A percentile compares a stretch with the other conserved stretches of the same genome.
Evolutionary conservation across 2,797 vertebrate species (phyloP).

Genomic region (Myiothlypis chrysogaster): DNA sequence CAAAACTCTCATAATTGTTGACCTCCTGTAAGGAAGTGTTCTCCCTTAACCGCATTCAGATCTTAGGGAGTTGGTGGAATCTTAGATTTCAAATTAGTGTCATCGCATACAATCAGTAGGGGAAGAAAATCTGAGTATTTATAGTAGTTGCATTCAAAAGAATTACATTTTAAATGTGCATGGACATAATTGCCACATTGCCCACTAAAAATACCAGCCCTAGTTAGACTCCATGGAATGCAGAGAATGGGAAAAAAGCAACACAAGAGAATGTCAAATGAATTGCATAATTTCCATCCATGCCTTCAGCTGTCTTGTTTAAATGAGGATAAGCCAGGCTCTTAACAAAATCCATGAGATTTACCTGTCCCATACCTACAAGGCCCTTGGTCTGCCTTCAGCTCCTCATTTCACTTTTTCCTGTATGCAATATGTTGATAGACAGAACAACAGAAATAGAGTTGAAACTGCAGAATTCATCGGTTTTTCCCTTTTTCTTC

Average conservation of each 20-base stretch:
- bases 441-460: background rate
- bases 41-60: background rate
- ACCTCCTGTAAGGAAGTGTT: background rate
- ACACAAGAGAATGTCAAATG: background rate
- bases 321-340: background rate
- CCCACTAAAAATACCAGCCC: background rate
- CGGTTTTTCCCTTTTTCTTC: background rate
- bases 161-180: background rate
- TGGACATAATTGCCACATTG: background rate
- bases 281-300: background rate
- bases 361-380: background rate
- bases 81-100: background rate
- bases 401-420: background rate
- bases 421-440: background rate
- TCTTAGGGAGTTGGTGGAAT: background rate
- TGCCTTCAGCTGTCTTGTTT: background rate
- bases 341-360: background rate
- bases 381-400: background rate
- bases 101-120: background rate
- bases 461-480: background rate
- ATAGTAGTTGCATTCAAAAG: background rate
- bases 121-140: background rate
- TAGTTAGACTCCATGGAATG: background rate
- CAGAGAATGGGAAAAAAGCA: background rate
- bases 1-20: background rate